Conservation (phyloP, 2,797 vertebrate genomes). For the Oreochromis grahami region DNA sequence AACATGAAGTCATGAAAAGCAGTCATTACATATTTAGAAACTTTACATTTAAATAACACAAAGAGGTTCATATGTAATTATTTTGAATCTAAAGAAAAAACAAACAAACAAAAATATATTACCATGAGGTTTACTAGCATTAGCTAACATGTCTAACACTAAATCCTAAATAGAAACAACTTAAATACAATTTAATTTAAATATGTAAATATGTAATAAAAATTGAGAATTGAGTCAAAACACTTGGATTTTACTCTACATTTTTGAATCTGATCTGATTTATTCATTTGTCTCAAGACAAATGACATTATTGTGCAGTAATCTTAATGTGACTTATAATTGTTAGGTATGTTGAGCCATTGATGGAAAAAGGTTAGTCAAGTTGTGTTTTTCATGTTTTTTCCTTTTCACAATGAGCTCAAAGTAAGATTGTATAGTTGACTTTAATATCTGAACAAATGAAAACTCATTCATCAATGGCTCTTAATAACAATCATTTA, state of each 20-base stretch:
- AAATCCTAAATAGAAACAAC: neutral
- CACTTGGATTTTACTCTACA: neutral
- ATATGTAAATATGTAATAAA: neutral
- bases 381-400: neutral
- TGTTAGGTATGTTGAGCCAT: conserved; percentile 27
- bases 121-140: neutral
- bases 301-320: neutral
- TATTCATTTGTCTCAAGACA: neutral
- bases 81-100: neutral
- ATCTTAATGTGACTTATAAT: neutral
- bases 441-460: neutral
- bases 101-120: neutral
- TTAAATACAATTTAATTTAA: neutral
- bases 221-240: neutral
- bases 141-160: neutral
- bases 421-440: neutral
- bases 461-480: conserved; percentile 40
- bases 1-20: neutral
- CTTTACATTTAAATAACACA: neutral
- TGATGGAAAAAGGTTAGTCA: conserved; percentile 37
- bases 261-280: neutral
- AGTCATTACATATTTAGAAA: neutral
- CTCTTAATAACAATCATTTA: conserved; percentile 39
- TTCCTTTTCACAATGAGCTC: neutral
- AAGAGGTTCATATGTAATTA: neutral